Base-by-base conservation (phyloP, 2,113 vertebrate genomes). In the Cyanoliseus patagonus region DNA sequence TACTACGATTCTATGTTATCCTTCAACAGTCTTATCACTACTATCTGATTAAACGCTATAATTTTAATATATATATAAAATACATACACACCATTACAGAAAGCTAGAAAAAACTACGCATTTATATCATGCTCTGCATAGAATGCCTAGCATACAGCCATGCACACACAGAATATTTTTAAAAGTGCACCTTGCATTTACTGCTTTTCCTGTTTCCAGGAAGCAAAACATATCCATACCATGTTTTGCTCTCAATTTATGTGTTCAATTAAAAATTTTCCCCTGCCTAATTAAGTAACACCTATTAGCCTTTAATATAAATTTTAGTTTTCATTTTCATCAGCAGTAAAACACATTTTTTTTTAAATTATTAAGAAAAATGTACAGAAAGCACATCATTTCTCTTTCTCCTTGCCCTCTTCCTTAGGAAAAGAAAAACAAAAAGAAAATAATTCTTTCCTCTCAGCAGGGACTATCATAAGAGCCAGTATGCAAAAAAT, bases 401-500 rank as follows among this genome's bases (percentile, higher is more conserved):
- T 86, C 22, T 33, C 55, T 59, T 10, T 62, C 6, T 41, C 24
- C 16, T 79, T 31, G 5, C 19, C 5, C 47, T 92, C 57, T 73
- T 37, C 13, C 35, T 12, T 31, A 70, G 22, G 63, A 83, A 83
- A n/a, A 72, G 17, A 51, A 75, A 93, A 67, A 39, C 53, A 24
- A 72, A 73, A 28, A 85, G n/a, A 86, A 39, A 93, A 6, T 94
- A 35, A 87, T 95, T 95, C 31, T 96, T 96, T 97, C 41, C 74
- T 96, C 51, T 22, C 41, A 92, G 70, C n/a, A 81, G 49, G 63
- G 53, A 78, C 93, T 92, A 97, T 80, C 73, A 83, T 88, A 81
- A 95, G 57, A 92, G 41, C 47, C 42, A 86, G 41, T 94, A 85
- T 86, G 68, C 42, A 94, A n/a, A 63, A 96, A 93, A 82, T 41